Evolutionary conservation across 2,113 vertebrate genomes (phyloP).

Genomic region (Uria lomvia): DNA sequence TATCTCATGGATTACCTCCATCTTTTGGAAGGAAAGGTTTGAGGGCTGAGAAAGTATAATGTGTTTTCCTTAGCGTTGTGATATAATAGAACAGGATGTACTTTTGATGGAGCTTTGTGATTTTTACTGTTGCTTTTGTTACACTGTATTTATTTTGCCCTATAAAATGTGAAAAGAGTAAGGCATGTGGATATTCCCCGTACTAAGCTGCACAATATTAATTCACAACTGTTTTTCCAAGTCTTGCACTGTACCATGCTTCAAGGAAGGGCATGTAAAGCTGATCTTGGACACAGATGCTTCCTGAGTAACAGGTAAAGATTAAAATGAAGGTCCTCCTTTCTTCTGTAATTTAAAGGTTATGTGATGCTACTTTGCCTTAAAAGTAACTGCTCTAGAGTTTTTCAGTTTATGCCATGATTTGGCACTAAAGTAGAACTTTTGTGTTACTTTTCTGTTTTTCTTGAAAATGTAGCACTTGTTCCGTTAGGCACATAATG

Average conservation of each 20-base stretch:
- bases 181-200: not conserved
- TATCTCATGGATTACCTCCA: not conserved
- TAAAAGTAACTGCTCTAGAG: not conserved
- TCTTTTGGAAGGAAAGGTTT: not conserved
- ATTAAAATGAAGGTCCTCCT: not conserved
- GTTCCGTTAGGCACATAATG: not conserved
- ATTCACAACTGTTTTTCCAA: not conserved
- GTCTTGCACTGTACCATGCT: not conserved
- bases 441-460: not conserved
- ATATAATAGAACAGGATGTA: not conserved
- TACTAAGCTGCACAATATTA: not conserved
- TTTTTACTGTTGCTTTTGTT: not conserved
- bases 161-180: not conserved
- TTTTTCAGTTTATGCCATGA: not conserved
- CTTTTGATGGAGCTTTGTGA: not conserved
- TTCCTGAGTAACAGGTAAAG: not conserved
- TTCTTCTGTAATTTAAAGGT: not conserved
- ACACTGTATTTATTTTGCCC: not conserved
- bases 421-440: not conserved
- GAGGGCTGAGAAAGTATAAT: not conserved
- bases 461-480: not conserved
- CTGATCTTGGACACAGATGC: not conserved
- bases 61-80: not conserved
- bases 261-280: not conserved
- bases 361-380: not conserved